Conservation (phyloP, 2,888 invertebrate species). For the Drosophila sordidula region DNA sequence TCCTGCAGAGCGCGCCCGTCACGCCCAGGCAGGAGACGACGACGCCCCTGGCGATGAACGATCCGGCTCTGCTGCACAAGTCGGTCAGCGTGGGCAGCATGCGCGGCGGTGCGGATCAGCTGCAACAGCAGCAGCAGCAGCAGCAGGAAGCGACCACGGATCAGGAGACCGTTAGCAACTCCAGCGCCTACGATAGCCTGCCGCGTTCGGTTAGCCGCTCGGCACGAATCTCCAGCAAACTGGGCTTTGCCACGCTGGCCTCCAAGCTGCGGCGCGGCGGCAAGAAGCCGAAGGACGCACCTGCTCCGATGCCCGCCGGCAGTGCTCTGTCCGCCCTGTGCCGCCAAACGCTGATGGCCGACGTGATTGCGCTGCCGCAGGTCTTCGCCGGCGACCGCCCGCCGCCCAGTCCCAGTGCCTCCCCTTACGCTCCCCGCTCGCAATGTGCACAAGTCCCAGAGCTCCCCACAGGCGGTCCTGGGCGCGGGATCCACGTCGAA, state of each 20-base stretch:
- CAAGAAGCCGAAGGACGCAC: constrained; percentile 70
- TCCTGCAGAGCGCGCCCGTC: constrained; percentile 86
- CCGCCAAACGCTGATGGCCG: constrained; percentile 90
- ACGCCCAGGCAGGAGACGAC: constrained; percentile 63
- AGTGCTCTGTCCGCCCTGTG: constrained; percentile 90
- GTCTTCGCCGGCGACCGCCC: constrained; percentile 45
- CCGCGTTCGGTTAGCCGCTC: constrained; percentile 84
- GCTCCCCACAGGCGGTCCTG: constrained; percentile 79
- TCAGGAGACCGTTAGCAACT: constrained; percentile 82
- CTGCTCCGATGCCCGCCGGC: constrained; percentile 80
- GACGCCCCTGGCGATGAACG: constrained; percentile 85
- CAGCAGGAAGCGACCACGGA: constrained; percentile 70
- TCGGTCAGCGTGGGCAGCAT: constrained; percentile 93
- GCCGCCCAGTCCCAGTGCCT: constrained; percentile 52
- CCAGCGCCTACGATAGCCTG: constrained; percentile 86
- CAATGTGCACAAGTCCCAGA: constrained; percentile 82
- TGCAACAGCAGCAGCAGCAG: constrained; percentile 65
- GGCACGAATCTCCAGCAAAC: constrained; percentile 84
- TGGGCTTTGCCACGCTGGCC: constrained; percentile 87
- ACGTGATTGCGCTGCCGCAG: constrained; percentile 84
- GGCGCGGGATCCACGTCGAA: constrained; percentile 19
- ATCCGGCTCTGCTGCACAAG: constrained; percentile 87
- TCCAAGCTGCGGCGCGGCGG: constrained; percentile 87
- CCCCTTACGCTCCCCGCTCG: constrained; percentile 11
- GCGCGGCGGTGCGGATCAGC: constrained; percentile 33